Base-by-base conservation (phyloP, 2,888 invertebrate genomes). In the Eupithecia insigniata region DNA sequence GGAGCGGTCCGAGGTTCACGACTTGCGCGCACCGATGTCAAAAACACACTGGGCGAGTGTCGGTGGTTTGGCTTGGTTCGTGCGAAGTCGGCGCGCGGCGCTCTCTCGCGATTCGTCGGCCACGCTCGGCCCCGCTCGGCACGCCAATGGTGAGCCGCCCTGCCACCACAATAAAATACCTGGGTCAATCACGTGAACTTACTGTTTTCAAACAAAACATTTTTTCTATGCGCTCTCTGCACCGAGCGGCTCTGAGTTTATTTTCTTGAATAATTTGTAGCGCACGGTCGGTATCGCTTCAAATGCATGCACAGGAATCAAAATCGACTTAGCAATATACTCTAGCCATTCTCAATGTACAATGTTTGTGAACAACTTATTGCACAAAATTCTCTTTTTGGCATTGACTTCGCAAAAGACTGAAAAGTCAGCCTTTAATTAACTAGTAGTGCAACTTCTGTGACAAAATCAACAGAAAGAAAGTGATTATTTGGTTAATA, bases 161-260 rank as follows among this genome's bases (percentile, higher is more conserved):
- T 87, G 87, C 82, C 83, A 8, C 64, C 84, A 91, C 91, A 90
- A 90, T 92, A 89, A 90, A 92, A 91, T 93, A 95, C 94, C 71
- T 94, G 94, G 94, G 92, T 92, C 91, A 94, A 95, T 96, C 96
- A 96, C 96, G 96, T 96, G 96, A 96, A 95, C 95, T 95, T 95
- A 95, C 95, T 96, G 96, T 96, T 95, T 95, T 94, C 95, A 95
- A 95, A 96, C 95, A 95, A 96, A 95, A 95, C 95, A 95, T 90
- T 91, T 92, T 92, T 92, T 89, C 61, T 86, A 85, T 85, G 83
- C 85, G 80, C 85, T 83, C 84, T 85, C 82, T 60, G 60, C 61
- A 62, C 71, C 70, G 60, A 67, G 62, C 67, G 58, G 36, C 43
- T 70, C 58, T 61, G 67, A 61, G 28, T 70, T 72, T 73, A 75